These are phyloP conservation scores for Champsocephalus gunnari DNA, from an alignment of 2,797 vertebrate genomes.

Conservation along the genomic window DNA sequence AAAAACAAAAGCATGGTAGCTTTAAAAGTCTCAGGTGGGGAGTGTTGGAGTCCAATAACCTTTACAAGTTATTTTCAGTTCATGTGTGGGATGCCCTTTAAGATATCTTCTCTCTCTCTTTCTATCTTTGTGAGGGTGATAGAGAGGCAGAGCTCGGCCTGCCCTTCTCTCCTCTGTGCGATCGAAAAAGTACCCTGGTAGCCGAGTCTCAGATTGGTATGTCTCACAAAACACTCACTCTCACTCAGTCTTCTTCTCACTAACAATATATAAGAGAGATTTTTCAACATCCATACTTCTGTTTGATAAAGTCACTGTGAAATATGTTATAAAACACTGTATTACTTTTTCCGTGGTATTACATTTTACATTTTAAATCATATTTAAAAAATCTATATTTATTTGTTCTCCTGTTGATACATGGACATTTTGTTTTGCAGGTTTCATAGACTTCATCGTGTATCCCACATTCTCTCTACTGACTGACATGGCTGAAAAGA, in stretches of 20 bases:
- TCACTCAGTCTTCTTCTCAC: not conserved
- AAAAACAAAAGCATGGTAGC: conserved; percentile 8
- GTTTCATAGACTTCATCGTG: conserved; percentile 96
- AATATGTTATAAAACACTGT: not conserved
- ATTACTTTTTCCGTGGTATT: not conserved
- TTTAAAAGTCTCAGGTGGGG: conserved; percentile 22
- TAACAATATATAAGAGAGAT: not conserved
- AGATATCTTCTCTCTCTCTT: conserved; percentile 67
- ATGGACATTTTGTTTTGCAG: conserved; percentile 70
- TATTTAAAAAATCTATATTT: not conserved
- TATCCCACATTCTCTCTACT: conserved; percentile 94
- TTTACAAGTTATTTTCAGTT: conserved; percentile 60
- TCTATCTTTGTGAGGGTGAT: conserved; percentile 89
- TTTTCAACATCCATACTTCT: not conserved
- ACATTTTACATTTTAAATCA: not conserved
- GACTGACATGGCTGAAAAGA: conserved; percentile 94
- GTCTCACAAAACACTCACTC: conserved; percentile 32
- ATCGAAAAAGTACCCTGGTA: conserved; percentile 92
- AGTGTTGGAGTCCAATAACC: conserved; percentile 41
- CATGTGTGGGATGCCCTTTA: conserved; percentile 68
- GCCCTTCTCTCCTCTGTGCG: conserved; percentile 94
- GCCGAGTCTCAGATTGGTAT: conserved; percentile 96
- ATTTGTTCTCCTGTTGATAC: not conserved
- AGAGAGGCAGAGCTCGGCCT: conserved; percentile 93
- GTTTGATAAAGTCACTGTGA: not conserved